Evolutionary conservation across 1,140 invertebrate genomes (phyloP), one percentile per base, ranked within the genome.

Genomic region (Brachionus koreanus): DNA sequence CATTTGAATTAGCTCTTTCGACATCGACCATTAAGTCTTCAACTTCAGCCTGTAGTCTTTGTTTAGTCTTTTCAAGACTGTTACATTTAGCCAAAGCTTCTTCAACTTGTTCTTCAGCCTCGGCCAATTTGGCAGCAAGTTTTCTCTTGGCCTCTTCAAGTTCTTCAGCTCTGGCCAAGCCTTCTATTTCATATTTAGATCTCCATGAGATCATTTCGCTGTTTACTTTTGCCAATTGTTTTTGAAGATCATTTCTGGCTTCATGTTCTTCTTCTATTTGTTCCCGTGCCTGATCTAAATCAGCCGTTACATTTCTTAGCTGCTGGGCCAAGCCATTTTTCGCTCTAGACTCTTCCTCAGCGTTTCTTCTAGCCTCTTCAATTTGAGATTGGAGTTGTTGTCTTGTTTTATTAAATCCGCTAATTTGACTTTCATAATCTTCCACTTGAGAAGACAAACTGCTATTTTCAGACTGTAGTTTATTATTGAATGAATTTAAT

Each of bases 161-260:
- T n/a, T n/a, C n/a, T n/a, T n/a, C n/a, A n/a, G n/a, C n/a, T n/a
- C n/a, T n/a, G n/a, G n/a, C n/a, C n/a, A n/a, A n/a, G n/a, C n/a
- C 84, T 83, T 77, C 61, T 75, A 74, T 86, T 86, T 19, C 84
- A 83, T 67, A 86, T 85, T 83, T 83, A 25, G 85, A 85, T 69
- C 85, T 81, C 87, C 84, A 88, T 84, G 86, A 85, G 72, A 84
- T 83, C 84, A 93, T 91, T 88, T 97, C 97, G 85, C 94, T 95
- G 87, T 98, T 98, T 88, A 91, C 99, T 97, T 63, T n/a, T n/a
- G n/a, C n/a, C n/a, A n/a, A n/a, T n/a, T n/a, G n/a, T n/a, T n/a
- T n/a, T n/a, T n/a, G n/a, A 99, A 92, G 85, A 97, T 97, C 83
- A 95, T 92, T 90, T 99, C 97, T 85, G 97, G 97, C 90, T 99